Evolutionary conservation across 2,888 invertebrate species (phyloP).

Genomic region (Platycheirus albimanus): DNA sequence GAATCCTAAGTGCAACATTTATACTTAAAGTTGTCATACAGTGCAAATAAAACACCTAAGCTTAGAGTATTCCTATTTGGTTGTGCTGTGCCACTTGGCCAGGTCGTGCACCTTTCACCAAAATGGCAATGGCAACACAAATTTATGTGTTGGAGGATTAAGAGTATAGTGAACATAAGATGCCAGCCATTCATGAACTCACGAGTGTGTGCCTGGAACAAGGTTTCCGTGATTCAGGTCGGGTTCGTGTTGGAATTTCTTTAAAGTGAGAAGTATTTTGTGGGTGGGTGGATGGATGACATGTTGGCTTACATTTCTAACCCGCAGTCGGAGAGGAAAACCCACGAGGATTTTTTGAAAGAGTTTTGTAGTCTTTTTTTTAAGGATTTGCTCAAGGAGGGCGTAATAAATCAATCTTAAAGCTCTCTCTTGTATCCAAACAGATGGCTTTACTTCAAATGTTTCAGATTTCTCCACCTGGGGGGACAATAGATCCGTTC

Average conservation of each 20-base stretch:
- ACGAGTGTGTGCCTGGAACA: conserved; percentile 49
- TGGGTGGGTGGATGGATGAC: conserved; percentile 49
- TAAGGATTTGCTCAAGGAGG: too few species aligned
- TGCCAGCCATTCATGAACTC: conserved; percentile 48
- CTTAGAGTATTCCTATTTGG: too few species aligned
- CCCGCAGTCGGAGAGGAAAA: neutral
- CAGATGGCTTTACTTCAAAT: too few species aligned
- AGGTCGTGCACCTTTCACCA: conserved; percentile 62
- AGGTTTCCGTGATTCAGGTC: conserved; percentile 57
- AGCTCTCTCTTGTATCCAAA: too few species aligned
- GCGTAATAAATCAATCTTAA: too few species aligned
- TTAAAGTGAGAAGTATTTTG: neutral
- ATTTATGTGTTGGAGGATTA: conserved; percentile 6
- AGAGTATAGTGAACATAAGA: too few species aligned
- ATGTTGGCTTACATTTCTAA: conserved; percentile 59
- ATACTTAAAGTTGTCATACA: conserved; percentile 17
- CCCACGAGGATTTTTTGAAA: too few species aligned
- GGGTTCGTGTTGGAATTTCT: conserved; percentile 38
- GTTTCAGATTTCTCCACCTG: too few species aligned
- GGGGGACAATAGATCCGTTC: too few species aligned
- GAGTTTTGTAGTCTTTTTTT: too few species aligned
- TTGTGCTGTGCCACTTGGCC: conserved; percentile 58
- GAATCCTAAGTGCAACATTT: conserved; percentile 23
- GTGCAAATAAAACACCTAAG: neutral
- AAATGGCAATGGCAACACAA: conserved; percentile 26